Evolutionary conservation across 2,797 vertebrate species (phyloP).

Genomic region (Chelon labrosus): DNA sequence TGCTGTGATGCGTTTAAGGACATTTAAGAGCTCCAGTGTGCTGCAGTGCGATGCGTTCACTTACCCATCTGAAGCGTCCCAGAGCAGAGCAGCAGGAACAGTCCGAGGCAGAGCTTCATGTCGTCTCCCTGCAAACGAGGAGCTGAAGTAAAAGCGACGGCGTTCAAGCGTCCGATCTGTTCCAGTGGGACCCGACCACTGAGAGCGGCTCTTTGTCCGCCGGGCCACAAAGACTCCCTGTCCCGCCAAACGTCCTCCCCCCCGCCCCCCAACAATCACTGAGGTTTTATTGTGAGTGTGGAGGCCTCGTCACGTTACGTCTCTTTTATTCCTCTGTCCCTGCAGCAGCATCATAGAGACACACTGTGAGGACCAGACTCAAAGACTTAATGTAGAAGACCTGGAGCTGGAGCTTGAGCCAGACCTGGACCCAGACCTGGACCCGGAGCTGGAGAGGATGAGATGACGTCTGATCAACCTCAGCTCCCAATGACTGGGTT

Average conservation of each 20-base stretch:
- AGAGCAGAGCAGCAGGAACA: constrained; percentile 64
- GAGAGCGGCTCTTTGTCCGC: not conserved
- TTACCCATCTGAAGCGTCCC: constrained; percentile 66
- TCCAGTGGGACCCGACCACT: not conserved
- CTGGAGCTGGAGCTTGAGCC: too few relatives aligned
- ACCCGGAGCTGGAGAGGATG: too few relatives aligned
- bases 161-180: not conserved
- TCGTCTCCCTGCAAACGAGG: constrained; percentile 18
- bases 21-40: too few relatives aligned
- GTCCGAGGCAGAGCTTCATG: constrained; percentile 69
- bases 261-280: not conserved
- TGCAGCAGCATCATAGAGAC: too few relatives aligned
- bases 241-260: not conserved
- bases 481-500: too few relatives aligned
- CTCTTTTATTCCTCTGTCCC: too few relatives aligned
- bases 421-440: too few relatives aligned
- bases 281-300: not conserved
- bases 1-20: too few relatives aligned
- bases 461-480: too few relatives aligned
- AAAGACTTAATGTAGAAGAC: too few relatives aligned
- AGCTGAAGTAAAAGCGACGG: not conserved
- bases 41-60: constrained; percentile 24
- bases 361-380: too few relatives aligned
- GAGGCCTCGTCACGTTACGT: too few relatives aligned
- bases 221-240: not conserved